These are phyloP conservation scores for Polypterus bichir DNA, from an alignment of 2,113 vertebrate genomes.

Conservation along the genomic window DNA sequence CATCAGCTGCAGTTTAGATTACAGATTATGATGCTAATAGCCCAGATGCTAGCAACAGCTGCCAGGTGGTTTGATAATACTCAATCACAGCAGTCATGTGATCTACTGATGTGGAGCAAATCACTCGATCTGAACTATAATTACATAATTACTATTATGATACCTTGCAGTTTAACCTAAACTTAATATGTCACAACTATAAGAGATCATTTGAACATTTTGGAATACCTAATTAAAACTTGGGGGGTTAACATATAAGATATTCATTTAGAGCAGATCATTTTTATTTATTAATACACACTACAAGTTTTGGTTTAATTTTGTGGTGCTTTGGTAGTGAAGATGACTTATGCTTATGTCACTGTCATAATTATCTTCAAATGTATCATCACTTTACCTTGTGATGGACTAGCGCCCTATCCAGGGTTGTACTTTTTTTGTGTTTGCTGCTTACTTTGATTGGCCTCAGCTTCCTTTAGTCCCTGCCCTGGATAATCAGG, in stretches of 20 bases:
- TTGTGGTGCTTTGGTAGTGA: too few relatives aligned
- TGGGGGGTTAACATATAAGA: slow-evolving; percentile 1
- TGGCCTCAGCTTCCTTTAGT: too few relatives aligned
- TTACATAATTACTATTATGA: slow-evolving; percentile 9
- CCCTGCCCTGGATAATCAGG: too few relatives aligned
- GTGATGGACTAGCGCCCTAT: too few relatives aligned
- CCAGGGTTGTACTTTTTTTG: too few relatives aligned
- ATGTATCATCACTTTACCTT: too few relatives aligned
- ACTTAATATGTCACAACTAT: neutral
- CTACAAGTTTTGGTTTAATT: too few relatives aligned
- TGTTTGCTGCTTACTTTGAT: too few relatives aligned
- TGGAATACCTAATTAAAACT: slow-evolving; percentile 33
- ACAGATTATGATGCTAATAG: slow-evolving; percentile 56
- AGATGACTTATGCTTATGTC: too few relatives aligned
- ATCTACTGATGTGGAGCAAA: slow-evolving; percentile 40
- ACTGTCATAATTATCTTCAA: too few relatives aligned
- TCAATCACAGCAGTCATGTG: slow-evolving; percentile 41
- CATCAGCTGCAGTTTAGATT: slow-evolving; percentile 50
- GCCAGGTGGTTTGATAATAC: slow-evolving; percentile 52
- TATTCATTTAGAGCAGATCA: too few relatives aligned
- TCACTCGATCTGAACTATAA: slow-evolving; percentile 38
- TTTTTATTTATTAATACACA: too few relatives aligned
- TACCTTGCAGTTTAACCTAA: neutral
- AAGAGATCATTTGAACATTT: slow-evolving; percentile 8
- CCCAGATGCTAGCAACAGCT: slow-evolving; percentile 50